Conservation (phyloP, 1,140 invertebrate species). For the Scaptomyza graminum region DNA sequence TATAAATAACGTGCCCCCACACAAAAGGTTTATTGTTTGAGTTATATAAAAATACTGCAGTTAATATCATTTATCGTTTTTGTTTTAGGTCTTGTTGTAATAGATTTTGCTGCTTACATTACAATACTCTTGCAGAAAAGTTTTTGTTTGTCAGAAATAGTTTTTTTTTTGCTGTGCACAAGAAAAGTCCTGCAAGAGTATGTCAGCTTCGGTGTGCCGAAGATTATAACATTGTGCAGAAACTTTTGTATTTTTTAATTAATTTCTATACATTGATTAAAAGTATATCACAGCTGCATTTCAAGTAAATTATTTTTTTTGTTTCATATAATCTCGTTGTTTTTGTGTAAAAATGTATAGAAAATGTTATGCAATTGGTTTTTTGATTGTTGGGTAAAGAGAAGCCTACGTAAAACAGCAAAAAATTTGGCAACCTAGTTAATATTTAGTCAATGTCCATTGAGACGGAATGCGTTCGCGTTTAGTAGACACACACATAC, state of each 20-base stretch:
- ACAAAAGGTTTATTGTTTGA: conserved; percentile 27
- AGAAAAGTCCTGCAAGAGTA: neutral
- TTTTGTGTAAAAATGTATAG: conserved; percentile 67
- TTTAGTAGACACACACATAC: conserved; percentile 58
- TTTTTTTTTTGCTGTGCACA: neutral
- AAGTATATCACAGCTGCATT: conserved; percentile 82
- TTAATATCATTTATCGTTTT: conserved; percentile 43
- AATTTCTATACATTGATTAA: conserved; percentile 66
- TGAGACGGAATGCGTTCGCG: conserved; percentile 71
- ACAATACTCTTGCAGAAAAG: conserved; percentile 27
- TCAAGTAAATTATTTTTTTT: conserved; percentile 60
- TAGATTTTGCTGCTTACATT: conserved; percentile 51
- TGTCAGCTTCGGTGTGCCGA: conserved; percentile 24
- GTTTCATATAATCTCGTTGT: conserved; percentile 7
- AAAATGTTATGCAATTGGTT: conserved; percentile 55
- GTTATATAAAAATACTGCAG: conserved; percentile 62
- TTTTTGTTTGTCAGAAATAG: neutral
- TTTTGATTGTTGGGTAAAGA: conserved; percentile 33
- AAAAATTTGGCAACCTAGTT: conserved; percentile 80
- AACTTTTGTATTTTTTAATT: conserved; percentile 35
- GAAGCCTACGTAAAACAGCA: conserved; percentile 64
- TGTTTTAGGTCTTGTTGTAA: conserved; percentile 33
- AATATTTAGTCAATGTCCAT: conserved; percentile 69
- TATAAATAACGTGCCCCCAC: conserved; percentile 45
- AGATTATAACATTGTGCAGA: conserved; percentile 29